phyloP scores from a whole-genome alignment of 35 echinoderm and acorn worm species.

The Apostichopus californicus region DNA sequence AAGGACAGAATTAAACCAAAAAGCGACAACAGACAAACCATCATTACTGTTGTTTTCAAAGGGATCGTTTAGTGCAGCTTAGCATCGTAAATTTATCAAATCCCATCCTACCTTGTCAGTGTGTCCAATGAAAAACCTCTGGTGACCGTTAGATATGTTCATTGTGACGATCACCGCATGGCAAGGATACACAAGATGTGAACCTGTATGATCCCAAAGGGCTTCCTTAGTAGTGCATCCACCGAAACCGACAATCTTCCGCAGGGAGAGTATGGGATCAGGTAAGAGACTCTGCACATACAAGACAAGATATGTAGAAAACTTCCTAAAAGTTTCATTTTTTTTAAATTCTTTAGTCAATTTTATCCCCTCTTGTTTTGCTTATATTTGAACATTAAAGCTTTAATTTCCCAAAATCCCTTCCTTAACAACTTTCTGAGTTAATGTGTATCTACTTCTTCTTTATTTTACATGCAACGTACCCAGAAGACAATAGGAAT shows the following conservation, averaged over 20 bases:
- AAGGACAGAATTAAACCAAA: too few species aligned
- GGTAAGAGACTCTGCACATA: slow-evolving; percentile 72
- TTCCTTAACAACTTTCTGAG: too few species aligned
- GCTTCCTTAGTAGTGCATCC: slow-evolving; percentile 77
- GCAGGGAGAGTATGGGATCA: slow-evolving; percentile 86
- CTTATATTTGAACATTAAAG: background rate
- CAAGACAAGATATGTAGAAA: background rate
- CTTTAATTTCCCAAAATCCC: too few species aligned
- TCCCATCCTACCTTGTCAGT: slow-evolving; percentile 77
- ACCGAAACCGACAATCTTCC: slow-evolving; percentile 89
- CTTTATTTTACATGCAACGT: too few species aligned
- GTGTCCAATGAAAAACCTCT: slow-evolving; percentile 94
- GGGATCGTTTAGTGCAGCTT: background rate
- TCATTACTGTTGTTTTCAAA: too few species aligned
- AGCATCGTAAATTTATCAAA: background rate
- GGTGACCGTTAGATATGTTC: slow-evolving; percentile 64
- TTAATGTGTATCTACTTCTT: too few species aligned
- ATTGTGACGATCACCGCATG: slow-evolving; percentile 90
- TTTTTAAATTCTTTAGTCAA: too few species aligned
- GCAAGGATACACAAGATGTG: slow-evolving; percentile 86
- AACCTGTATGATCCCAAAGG: slow-evolving; percentile 79
- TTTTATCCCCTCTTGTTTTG: too few species aligned
- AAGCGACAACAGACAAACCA: too few species aligned
- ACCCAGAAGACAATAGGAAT: too few species aligned
- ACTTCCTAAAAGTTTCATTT: background rate